phyloP scores from a whole-genome alignment of 2,888 invertebrate genomes.

The Eupithecia insigniata region DNA sequence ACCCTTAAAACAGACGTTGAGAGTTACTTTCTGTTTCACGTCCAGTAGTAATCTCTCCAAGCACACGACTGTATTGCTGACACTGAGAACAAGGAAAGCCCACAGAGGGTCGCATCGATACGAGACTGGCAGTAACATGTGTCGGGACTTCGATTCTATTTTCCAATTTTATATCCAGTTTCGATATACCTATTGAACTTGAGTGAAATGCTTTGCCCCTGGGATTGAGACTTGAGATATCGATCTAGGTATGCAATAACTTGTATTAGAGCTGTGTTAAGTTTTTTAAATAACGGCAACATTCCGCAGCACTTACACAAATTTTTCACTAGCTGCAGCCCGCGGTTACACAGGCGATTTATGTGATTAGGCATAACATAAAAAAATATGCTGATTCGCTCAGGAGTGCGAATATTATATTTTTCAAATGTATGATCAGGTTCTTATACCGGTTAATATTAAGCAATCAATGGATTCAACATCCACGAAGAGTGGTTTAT shows the following conservation, averaged over 20 bases:
- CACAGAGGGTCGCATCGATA: constrained; percentile 34
- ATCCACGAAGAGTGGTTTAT: too few species aligned
- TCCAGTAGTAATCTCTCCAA: constrained; percentile 8
- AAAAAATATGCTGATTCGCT: too few species aligned
- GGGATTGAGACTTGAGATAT: constrained; percentile 7
- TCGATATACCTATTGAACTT: constrained; percentile 4
- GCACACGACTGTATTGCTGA: constrained; percentile 35
- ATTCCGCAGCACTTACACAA: too few species aligned
- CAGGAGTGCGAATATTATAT: too few species aligned
- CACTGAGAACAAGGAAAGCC: constrained; percentile 35
- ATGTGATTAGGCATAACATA: too few species aligned
- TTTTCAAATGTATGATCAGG: too few species aligned
- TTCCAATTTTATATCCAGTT: constrained; percentile 31
- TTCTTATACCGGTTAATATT: too few species aligned
- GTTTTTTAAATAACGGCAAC: too few species aligned
- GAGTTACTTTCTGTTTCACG: background rate
- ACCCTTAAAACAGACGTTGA: too few species aligned
- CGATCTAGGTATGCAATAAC: background rate
- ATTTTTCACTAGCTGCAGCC: too few species aligned
- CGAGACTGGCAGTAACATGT: constrained; percentile 36
- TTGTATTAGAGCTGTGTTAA: background rate
- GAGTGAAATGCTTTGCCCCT: constrained; percentile 9
- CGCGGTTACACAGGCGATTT: too few species aligned
- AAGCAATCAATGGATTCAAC: too few species aligned
- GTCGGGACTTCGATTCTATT: constrained; percentile 34